Percentiles rank a stretch among this genome's conserved stretches.
These are phyloP conservation scores for Nasonia vitripennis DNA, from an alignment of 1,140 invertebrate species.

Conservation along the genomic window DNA sequence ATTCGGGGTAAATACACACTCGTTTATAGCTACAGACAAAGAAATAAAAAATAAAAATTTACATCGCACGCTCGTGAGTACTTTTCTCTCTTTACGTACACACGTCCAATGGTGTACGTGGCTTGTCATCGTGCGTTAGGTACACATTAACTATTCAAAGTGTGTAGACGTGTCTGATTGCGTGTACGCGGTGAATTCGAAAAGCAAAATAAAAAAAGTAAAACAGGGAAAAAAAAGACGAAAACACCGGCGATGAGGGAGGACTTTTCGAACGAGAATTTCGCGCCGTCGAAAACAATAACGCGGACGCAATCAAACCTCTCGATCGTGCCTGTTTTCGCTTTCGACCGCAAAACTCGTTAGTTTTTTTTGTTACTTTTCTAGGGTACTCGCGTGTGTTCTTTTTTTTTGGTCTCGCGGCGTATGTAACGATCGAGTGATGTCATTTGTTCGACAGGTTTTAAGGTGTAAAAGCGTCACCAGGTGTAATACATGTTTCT, in stretches of 20 bases:
- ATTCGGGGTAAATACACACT: not conserved
- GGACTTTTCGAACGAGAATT: not conserved
- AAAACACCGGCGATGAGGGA: not conserved
- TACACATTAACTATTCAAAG: not conserved
- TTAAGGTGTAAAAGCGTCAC: too few relatives aligned
- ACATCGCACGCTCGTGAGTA: not conserved
- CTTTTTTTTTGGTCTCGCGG: not conserved
- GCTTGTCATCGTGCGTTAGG: not conserved
- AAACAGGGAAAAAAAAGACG: not conserved
- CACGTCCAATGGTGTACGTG: not conserved
- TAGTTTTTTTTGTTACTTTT: not conserved
- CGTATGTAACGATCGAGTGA: not conserved
- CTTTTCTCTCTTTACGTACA: not conserved
- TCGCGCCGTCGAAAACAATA: not conserved
- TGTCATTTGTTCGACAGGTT: not conserved
- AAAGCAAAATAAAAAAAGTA: not conserved
- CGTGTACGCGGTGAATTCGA: not conserved
- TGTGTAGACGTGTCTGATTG: not conserved
- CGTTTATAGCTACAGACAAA: not conserved
- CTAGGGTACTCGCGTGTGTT: not conserved
- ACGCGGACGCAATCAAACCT: not conserved
- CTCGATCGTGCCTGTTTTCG: not conserved
- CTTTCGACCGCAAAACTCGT: not conserved
- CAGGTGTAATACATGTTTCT: not conserved
- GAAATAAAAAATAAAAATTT: not conserved